Base-by-base conservation (phyloP, 2,888 invertebrate genomes). In the Amblyjoppa proteus region DNA sequence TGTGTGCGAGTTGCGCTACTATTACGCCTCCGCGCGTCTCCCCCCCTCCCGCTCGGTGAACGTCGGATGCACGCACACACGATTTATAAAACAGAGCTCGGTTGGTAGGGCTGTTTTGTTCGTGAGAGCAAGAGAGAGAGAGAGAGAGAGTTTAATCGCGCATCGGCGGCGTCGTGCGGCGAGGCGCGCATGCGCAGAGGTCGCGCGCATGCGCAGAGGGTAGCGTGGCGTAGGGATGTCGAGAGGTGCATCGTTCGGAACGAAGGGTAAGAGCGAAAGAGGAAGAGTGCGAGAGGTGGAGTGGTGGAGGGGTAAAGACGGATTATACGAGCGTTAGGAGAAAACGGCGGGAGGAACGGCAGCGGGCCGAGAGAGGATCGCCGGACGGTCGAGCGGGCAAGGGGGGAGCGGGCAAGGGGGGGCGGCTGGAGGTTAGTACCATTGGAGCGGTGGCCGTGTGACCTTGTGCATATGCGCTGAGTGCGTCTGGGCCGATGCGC, bases 391-490 rank as follows among this genome's bases (percentile, higher is more conserved):
- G 77, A 83, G 53, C 41, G 86, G 81, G 68, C 38, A 49, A 80
- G 78, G 73, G 81, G 81, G 76, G 73, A 69, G 20, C 56, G 20
- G 53, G 28, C 70, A 51, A 28, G 77, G 58, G 73, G 66, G 81
- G 68, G 75, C 76, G 69, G 64, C 83, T 78, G 85, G 88, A 92
- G 92, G 91, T 92, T 91, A 92, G 92, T 92, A 93, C 85, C 88
- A 88, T 85, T 84, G 92, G 92, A 90, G 91, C 92, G 91, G 89
- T 87, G 93, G 92, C 93, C 93, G 92, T 90, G 90, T 93, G 93
- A 93, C 93, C 93, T 93, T 93, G 93, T 90, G 90, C 90, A 90
- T 88, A 90, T 91, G 91, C 91, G 87, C 61, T 75, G 86, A 87
- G 87, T 86, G 88, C 89, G 90, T 88, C 89, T 89, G 89, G 88